Evolutionary conservation across 1,140 invertebrate genomes (phyloP), one percentile per base, ranked within the genome.

Genomic region (Heliconius hewitsoni): DNA sequence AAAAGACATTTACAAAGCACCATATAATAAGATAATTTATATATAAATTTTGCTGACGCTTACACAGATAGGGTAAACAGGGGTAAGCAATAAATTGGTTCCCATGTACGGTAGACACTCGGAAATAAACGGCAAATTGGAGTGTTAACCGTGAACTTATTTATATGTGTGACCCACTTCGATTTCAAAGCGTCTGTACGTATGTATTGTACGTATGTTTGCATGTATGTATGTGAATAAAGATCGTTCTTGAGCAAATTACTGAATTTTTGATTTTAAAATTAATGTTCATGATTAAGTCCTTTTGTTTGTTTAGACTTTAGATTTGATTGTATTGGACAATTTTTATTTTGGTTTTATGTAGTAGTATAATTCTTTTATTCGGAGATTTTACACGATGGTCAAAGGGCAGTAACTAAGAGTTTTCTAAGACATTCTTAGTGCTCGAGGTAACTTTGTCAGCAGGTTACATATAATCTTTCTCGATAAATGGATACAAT

Each of bases 51-150:
- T 75, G 60, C 78, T 79, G 73, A 71, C 78, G n/a, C 23, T 79
- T 57, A 66, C 70, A 60, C 74, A 46, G 70, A 79, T 79, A 79
- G 73, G 73, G 73, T 75, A 80, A 72, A 80, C 71, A 72, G 70
- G 71, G 78, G 73, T 79, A 75, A 72, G 72, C 76, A 74, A 82
- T 80, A 82, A 82, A 82, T 82, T 80, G 73, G 81, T 82, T 82
- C 66, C 70, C 78, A 80, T 77, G 79, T 80, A 77, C 55, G 76
- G 78, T 30, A 80, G 78, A 80, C 73, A 77, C 76, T 74, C 76
- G 81, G 81, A 82, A 80, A 82, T 82, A 71, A 74, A 60, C 81
- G 75, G 81, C 78, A 80, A 77, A 82, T 82, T 79, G 81, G 81
- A 70, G 70, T 77, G 80, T 77, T 79, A 70, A 37, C 46, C 27